Percentiles rank a stretch among this genome's conserved stretches.
phyloP scores from a whole-genome alignment of 2,888 invertebrate genomes.

The Melolontha melolontha region DNA sequence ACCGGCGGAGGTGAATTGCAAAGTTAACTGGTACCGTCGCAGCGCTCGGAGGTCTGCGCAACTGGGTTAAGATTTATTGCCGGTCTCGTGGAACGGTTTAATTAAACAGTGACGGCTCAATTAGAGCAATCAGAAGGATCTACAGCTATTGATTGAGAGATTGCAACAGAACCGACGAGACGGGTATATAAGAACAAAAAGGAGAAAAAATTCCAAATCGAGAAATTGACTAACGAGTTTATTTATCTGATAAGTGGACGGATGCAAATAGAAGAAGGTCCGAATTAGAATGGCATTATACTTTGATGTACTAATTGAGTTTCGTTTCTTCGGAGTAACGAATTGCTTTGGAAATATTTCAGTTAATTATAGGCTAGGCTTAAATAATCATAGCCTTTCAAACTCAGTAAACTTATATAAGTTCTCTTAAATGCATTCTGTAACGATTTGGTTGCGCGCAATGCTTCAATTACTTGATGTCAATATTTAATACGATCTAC shows the following conservation, averaged over 20 bases:
- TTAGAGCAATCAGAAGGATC: slow-evolving; percentile 50
- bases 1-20: too few species aligned
- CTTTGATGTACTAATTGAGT: too few species aligned
- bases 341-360: too few species aligned
- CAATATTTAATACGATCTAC: too few species aligned
- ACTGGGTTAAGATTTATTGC: slow-evolving; percentile 55
- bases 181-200: background rate
- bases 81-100: slow-evolving; percentile 55
- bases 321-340: too few species aligned
- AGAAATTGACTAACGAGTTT: slow-evolving; percentile 14
- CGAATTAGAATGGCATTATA: too few species aligned
- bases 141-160: slow-evolving; percentile 38
- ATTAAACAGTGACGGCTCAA: slow-evolving; percentile 59
- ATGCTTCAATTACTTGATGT: too few species aligned
- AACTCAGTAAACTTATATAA: too few species aligned
- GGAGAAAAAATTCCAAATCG: background rate
- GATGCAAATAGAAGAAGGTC: slow-evolving; percentile 17
- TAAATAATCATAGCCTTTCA: too few species aligned
- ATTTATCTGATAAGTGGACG: slow-evolving; percentile 15
- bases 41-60: slow-evolving; percentile 47
- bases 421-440: too few species aligned
- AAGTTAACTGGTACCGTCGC: slow-evolving; percentile 4
- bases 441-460: too few species aligned
- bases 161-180: slow-evolving; percentile 6
- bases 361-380: too few species aligned